A percentile compares a stretch with the other conserved stretches of the same genome.
phyloP scores from a whole-genome alignment of 2,113 vertebrate species.

The Acanthochromis polyacanthus region DNA sequence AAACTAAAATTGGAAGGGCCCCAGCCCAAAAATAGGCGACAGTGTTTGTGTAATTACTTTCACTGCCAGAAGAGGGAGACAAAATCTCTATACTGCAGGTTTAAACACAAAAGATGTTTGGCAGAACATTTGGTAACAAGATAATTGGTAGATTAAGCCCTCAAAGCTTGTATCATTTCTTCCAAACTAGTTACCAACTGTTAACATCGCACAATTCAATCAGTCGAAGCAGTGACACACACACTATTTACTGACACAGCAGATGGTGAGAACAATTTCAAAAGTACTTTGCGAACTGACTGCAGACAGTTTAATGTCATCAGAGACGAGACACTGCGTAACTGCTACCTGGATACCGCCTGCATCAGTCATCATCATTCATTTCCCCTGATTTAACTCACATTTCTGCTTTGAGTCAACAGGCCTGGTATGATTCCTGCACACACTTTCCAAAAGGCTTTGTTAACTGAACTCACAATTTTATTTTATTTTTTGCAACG shows the following conservation, averaged over 20 bases:
- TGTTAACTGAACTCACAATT: not conserved
- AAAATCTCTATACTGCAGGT: too few relatives aligned
- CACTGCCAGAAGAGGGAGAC: too few relatives aligned
- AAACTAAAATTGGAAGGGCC: too few relatives aligned
- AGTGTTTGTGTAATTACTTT: too few relatives aligned
- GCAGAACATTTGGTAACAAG: too few relatives aligned
- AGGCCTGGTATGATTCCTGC: not conserved
- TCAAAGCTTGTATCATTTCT: not conserved
- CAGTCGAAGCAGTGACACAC: not conserved
- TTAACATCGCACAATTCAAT: not conserved
- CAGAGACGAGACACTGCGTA: not conserved
- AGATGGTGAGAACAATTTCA: not conserved
- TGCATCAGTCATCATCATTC: slow-evolving; percentile 10
- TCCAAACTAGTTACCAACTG: not conserved
- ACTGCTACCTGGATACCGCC: slow-evolving; percentile 5
- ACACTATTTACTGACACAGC: not conserved
- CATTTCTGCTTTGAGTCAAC: not conserved
- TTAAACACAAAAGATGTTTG: too few relatives aligned
- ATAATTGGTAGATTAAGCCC: too few relatives aligned
- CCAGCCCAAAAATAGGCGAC: too few relatives aligned
- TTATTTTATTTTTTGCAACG: not conserved
- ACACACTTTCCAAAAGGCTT: not conserved
- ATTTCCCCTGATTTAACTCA: not conserved
- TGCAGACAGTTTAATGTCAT: not conserved
- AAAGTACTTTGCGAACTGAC: slow-evolving; percentile 9